Conservation (phyloP, 2,797 vertebrate genomes). For the Phrynocephalus vlangalii region DNA sequence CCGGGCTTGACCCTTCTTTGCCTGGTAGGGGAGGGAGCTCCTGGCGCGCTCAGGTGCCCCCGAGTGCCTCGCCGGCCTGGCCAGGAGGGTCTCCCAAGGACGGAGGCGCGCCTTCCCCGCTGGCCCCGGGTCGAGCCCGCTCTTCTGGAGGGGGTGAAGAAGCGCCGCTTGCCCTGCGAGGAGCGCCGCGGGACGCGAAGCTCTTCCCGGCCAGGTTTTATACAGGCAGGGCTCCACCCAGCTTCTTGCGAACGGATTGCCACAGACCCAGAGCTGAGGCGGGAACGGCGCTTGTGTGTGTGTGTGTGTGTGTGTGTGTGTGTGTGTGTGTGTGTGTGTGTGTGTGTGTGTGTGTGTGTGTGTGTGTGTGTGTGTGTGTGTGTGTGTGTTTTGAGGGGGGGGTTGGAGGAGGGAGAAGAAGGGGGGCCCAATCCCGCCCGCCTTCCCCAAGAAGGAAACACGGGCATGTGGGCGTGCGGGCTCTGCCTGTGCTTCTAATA, state of each 20-base stretch:
- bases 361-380: no score
- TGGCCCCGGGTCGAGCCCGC: neutral
- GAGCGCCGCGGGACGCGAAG: neutral
- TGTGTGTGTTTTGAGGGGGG: no score
- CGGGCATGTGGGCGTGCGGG: no score
- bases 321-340: no score
- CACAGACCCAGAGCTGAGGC: neutral
- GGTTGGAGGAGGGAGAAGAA: neutral
- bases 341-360: no score
- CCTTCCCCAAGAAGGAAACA: no score
- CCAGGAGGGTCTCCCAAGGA: neutral
- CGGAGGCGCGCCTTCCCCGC: neutral
- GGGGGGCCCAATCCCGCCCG: neutral
- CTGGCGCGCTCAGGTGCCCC: neutral
- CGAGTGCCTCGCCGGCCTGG: neutral
- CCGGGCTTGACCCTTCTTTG: neutral
- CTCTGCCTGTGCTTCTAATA: neutral
- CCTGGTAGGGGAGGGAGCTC: neutral
- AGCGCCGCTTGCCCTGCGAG: neutral
- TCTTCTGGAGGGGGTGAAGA: neutral
- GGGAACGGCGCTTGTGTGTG: no score
- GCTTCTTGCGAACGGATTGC: constrained; percentile 40
- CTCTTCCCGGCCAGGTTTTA: constrained; percentile 52
- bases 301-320: no score
- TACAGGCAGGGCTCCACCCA: constrained; percentile 69